Evolutionary conservation across 2,113 vertebrate genomes (phyloP), one percentile per base, ranked within the genome.

Genomic region (Datnioides undecimradiatus): DNA sequence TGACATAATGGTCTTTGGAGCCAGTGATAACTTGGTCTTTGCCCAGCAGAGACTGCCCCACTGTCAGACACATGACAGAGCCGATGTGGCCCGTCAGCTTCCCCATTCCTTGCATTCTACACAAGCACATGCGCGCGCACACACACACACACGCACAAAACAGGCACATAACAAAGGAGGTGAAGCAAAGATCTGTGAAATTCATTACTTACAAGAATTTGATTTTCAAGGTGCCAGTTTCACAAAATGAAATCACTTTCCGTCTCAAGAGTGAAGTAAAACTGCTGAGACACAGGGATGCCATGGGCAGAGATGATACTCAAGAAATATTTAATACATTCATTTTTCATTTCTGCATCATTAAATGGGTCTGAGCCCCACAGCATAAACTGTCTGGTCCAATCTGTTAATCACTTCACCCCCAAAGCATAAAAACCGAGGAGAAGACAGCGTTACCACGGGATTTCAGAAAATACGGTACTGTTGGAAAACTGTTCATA

Each of bases 1-100:
- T 99, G 72, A 99, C 96, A 0, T 99, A 99, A 90, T 99, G 98
- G 88, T 99, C 98, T 86, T 99, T 99, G 83, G 98, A 99, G 75
- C 98, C 98, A 0, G 98, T 99, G 87, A 99, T 96, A 74, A 99
- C 97, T 88, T 98, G 95, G 91, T 99, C 98, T 3, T 96, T 98
- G 80, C 96, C 96, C 80, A 91, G 95, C 1, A 95, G 71, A 0
- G 97, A 97, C 90, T 95, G 96, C 83, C 95, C 96, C 83, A 98
- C 97, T 0, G 98, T 99, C 59, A 99, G 94, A 85, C 98, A 99
- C 96, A 99, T 99, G 87, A 99, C 97, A 0, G 98, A 96, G 8
- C 97, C 98, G 0, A 97, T 98, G 93, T 99, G 98, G 40, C 98
- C 98, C 0, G 94, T 97, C 88, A 99, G 94, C 92, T 98, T 99